phyloP scores from a whole-genome alignment of 2,797 vertebrate genomes.

The Gallirallus australis region DNA sequence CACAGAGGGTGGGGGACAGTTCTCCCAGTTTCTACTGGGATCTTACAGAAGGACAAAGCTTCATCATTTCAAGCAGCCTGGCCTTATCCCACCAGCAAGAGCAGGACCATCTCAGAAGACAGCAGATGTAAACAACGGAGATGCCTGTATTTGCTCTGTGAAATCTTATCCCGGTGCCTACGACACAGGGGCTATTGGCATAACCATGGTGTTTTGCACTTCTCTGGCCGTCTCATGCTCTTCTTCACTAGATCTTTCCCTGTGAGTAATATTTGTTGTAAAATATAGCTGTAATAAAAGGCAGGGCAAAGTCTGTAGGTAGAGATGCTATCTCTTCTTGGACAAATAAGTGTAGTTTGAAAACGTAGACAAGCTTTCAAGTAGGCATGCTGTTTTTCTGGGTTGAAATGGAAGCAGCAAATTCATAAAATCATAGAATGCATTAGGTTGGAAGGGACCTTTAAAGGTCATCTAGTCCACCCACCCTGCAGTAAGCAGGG shows the following conservation, averaged over 20 bases:
- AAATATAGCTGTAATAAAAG: not conserved
- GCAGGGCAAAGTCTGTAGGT: not conserved
- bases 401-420: not conserved
- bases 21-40: not conserved
- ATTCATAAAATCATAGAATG: not conserved
- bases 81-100: not conserved
- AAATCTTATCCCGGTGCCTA: not conserved
- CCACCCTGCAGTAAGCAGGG: too few relatives aligned
- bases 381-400: not conserved
- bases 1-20: accelerated
- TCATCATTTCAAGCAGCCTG: not conserved
- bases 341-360: not conserved
- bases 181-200: not conserved
- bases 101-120: not conserved
- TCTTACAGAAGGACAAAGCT: not conserved
- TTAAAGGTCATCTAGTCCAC: too few relatives aligned
- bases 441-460: too few relatives aligned
- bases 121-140: not conserved
- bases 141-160: not conserved
- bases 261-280: not conserved
- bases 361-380: not conserved
- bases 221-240: not conserved
- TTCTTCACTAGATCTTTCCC: not conserved
- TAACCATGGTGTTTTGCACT: not conserved
- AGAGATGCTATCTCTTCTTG: not conserved